Evolutionary conservation across 1,140 invertebrate genomes (phyloP), one percentile per base, ranked within the genome.

Genomic region (Coenobita brevimanus): DNA sequence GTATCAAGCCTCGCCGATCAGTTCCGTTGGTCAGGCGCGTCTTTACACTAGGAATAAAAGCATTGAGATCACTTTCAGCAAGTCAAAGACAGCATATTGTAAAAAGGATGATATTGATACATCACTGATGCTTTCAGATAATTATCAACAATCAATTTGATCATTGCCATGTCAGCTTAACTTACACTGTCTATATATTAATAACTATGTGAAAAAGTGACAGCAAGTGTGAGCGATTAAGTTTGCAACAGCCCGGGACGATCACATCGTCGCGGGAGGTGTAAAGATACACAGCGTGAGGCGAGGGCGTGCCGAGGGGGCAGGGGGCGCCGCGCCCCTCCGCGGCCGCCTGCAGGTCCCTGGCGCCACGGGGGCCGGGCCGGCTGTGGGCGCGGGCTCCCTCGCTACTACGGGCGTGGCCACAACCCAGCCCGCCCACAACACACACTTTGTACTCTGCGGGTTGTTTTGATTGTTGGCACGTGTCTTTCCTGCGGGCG

Each of bases 111-210:
- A 87, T 85, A 85, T 76, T 78, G 71, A 76, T 87, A 87, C 78
- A 87, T 87, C 85, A 87, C 54, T 87, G 85, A 87, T 87, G 85
- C 79, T 80, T 87, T 80, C 76, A 80, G 79, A 87, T 87, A 80
- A 87, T 87, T 88, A 88, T 88, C 79, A 88, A 88, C 86, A 88
- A 88, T 88, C 80, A 88, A 88, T 88, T 88, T 88, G 86, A 88
- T 88, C 86, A 88, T 88, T 82, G 86, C 80, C 79, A 36, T 82
- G 71, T 88, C 79, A 88, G 80, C 86, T 82, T 88, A 82, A 85
- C 86, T 88, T 88, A 88, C 43, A 60, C 50, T 76, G 69, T 82
- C 86, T 88, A 88, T 88, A 88, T 82, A 88, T 82, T 88, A 88
- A 88, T 88, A 88, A 82, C 86, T 82, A 82, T 88, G 86, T 88